Base-by-base conservation (phyloP, 35 echinoderm and acorn worm species). In the Acanthaster planci region DNA sequence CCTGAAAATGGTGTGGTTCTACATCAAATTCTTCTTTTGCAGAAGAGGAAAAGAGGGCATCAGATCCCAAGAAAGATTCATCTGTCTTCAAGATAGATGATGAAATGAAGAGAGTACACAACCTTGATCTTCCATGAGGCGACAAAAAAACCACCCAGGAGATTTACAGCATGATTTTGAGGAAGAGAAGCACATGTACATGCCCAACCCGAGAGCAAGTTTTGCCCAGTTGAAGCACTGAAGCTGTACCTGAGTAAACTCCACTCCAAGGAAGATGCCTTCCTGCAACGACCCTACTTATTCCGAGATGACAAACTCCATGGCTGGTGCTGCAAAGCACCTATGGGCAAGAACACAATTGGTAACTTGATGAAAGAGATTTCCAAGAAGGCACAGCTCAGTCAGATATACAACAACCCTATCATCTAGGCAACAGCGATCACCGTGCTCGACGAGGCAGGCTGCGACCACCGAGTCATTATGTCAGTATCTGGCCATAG, bases 321-420 rank as follows among this genome's bases (percentile, higher is more conserved):
- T 58, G 55, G 18, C 18, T 58, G 55, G 76, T 91, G 81, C 29
- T 35, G 40, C 39, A 86, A 91, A 38, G n/a, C 16, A 19, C 83
- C 89, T 3, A 2, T 91, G 8, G 89, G 76, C 4, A 52, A 40
- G 15, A 86, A 91, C 54, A 82, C 82, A 40, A 76, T 91, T 19
- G 83, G 55, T 16, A 75, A 68, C 31, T 86, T 80, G 84, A 91
- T 91, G 89, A 53, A 79, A 35, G 72, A 30, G 18, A 79, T 91
- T 38, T 86, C 77, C 27, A 68, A 54, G 53, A 51, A 80, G 38
- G 89, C 83, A 56, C 77, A 80, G 1, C 50, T 84, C 6, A 85
- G 64, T 15, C 30, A 80, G 67, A 81, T 38, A 36, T 91, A 86
- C 42, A 91, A 82, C 4, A 86, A 91, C 29, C 56, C 85, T 32